Evolutionary conservation across 2,888 invertebrate genomes (phyloP).

Genomic region (Leptinotarsa rubiginosa): DNA sequence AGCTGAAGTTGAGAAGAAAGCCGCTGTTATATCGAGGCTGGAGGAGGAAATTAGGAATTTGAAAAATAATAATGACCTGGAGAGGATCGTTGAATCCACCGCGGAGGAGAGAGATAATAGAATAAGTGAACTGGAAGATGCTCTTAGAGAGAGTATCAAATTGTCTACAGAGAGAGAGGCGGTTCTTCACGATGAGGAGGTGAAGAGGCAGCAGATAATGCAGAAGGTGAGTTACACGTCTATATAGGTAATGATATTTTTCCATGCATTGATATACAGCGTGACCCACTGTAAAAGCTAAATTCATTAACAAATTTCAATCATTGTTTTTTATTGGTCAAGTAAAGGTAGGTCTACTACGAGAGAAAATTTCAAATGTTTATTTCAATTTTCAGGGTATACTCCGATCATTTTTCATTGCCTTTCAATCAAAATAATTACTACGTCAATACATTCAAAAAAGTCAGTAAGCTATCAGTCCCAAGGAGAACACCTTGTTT

Average conservation of each 20-base stretch:
- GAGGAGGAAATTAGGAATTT: constrained; percentile 44
- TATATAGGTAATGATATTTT: background rate
- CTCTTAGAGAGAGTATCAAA: constrained; percentile 82
- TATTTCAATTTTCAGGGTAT: too few species aligned
- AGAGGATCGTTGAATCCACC: constrained; percentile 49
- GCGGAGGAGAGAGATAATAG: constrained; percentile 70
- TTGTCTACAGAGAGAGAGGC: constrained; percentile 78
- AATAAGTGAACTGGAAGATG: constrained; percentile 85
- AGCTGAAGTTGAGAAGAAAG: constrained; percentile 40
- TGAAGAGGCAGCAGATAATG: constrained; percentile 73
- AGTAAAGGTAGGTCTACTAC: too few species aligned
- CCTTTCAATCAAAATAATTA: too few species aligned
- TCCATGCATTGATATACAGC: too few species aligned
- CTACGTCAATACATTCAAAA: too few species aligned
- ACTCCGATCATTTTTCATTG: too few species aligned
- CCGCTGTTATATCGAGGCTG: constrained; percentile 29
- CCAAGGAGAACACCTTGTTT: too few species aligned
- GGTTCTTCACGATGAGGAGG: constrained; percentile 75
- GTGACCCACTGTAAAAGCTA: too few species aligned
- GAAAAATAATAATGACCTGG: constrained; percentile 63
- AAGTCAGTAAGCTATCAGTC: too few species aligned
- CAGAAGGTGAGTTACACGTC: constrained; percentile 71
- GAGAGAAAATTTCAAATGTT: too few species aligned
- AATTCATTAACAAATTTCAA: too few species aligned
- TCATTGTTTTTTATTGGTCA: too few species aligned